Conservation (phyloP, 2,797 vertebrate species). For the Rhincodon typus region DNA sequence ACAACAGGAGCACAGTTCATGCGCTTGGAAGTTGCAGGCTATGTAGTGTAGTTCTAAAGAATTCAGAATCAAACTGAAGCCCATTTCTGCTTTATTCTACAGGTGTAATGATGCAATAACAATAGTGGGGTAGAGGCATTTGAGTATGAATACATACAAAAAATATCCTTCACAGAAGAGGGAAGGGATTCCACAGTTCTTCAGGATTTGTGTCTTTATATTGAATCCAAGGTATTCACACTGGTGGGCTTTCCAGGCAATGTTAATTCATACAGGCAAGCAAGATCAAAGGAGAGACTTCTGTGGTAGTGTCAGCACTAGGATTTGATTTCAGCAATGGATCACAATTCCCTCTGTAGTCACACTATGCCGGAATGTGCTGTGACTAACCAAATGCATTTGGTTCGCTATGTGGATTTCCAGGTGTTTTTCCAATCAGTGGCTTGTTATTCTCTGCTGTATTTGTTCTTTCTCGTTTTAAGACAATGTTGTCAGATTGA, state of each 20-base stretch:
- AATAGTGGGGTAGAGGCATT: not conserved
- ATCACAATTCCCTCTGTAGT: not conserved
- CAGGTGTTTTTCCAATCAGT: not conserved
- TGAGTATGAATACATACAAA: not conserved
- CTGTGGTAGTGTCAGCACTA: not conserved
- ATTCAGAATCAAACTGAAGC: not conserved
- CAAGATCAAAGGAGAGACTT: not conserved
- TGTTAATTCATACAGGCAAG: not conserved
- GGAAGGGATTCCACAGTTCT: not conserved
- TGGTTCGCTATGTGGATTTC: not conserved
- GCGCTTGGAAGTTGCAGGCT: not conserved
- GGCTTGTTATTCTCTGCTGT: not conserved
- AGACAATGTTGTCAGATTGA: not conserved
- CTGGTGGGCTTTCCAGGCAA: not conserved
- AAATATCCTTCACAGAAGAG: not conserved
- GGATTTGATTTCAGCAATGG: not conserved
- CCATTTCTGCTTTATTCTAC: not conserved
- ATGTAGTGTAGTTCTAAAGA: not conserved
- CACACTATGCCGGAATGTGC: not conserved
- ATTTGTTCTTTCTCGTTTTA: not conserved
- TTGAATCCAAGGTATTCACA: not conserved
- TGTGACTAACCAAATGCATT: conserved; percentile 17
- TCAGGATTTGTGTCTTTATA: not conserved
- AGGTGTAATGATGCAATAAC: not conserved
- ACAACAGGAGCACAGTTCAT: not conserved